Base-by-base conservation (phyloP, 2,113 vertebrate species). In the Coracopsis vasa region DNA sequence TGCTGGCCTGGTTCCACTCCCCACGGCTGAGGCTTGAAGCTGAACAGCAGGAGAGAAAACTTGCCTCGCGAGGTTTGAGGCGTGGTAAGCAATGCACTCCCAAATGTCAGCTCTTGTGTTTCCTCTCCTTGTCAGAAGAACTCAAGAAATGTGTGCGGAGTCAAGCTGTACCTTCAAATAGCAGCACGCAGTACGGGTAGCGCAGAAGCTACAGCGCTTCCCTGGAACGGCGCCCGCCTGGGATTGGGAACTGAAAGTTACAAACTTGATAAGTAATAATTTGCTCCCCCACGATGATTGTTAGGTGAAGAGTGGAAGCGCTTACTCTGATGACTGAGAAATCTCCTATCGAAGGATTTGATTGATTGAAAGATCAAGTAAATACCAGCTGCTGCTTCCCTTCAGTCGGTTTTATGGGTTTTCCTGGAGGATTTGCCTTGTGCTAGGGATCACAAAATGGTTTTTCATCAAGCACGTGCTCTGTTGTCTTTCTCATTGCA, bases 401-500 rank as follows among this genome's bases (percentile, higher is more conserved):
- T 80, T 41, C 6, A 4, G 60, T 37, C 13, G 56, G 35, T 83
- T 66, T 71, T 37, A 15, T 2, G 39, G 56, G 18, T 56, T 92
- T 87, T 94, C 58, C 71, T 44, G 53, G 9, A 44, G 77, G 56
- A 60, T 64, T 79, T 31, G 7, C 42, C 85, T 48, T 6, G 41
- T 5, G 27, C 8, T 33, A 67, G 66, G 2, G 51, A 62, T 67
- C 39, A 11, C 94, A 96, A 97, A 93, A 88, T 92, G 33, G 70
- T 74, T 78, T 72, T 39, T 60, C 73, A 91, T 31, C 70, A 11
- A 21, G 16, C 6, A 0, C 4, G 20, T 31, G 42, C 48, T 47
- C 60, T 65, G 60, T 56, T 71, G 90, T 13, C 42, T 72, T 71
- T 66, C 51, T 56, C 29, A 2, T 94, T 97, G 85, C 74, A 99